phyloP scores from a whole-genome alignment of 53 echinoderm and acorn worm genomes.

The Temnopleurus reevesii region DNA sequence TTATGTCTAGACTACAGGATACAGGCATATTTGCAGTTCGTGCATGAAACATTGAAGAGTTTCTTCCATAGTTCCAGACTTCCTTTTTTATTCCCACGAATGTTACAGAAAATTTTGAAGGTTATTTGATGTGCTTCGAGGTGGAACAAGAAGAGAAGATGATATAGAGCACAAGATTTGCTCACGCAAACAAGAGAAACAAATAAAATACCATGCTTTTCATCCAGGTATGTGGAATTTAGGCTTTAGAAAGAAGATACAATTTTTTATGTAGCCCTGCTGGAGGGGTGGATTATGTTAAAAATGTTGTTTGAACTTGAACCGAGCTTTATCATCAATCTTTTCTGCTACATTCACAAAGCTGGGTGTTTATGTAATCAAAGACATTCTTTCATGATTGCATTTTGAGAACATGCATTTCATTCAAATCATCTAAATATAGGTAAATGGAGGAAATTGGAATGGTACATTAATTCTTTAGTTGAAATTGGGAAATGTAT shows the following conservation, averaged over 20 bases:
- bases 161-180: background rate
- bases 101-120: background rate
- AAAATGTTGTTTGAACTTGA: conserved; percentile 34
- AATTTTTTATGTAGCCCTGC: background rate
- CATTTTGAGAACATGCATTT: background rate
- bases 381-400: background rate
- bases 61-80: background rate
- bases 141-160: background rate
- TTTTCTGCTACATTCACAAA: background rate
- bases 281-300: background rate
- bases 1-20: background rate
- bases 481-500: too few relatives aligned
- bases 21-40: background rate
- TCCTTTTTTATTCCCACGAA: background rate
- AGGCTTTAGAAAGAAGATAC: conserved; percentile 2
- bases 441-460: too few relatives aligned
- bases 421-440: too few relatives aligned
- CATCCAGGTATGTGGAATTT: background rate
- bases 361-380: background rate
- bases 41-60: background rate
- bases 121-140: background rate
- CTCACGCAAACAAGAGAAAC: background rate
- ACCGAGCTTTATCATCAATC: conserved; percentile 1
- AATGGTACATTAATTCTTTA: too few relatives aligned
- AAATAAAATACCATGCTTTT: conserved; percentile 1